These are phyloP conservation scores for Epiperipatus broadwayi DNA, from an alignment of 2,888 invertebrate genomes.

Conservation along the genomic window DNA sequence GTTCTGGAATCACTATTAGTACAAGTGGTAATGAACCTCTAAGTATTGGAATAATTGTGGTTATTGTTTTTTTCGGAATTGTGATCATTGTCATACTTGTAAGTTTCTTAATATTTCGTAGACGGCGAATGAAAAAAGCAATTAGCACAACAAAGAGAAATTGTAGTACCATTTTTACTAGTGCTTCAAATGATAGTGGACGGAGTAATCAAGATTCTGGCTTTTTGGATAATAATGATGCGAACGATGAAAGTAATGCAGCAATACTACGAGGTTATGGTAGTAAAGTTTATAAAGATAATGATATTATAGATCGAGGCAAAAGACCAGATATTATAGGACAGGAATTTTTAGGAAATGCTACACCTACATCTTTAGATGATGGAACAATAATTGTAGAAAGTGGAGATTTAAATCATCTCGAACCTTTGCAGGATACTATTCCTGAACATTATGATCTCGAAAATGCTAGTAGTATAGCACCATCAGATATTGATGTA, in stretches of 20 bases:
- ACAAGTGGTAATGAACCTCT: constrained; percentile 66
- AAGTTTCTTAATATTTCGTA: constrained; percentile 74
- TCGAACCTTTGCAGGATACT: too few species aligned
- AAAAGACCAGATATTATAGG: constrained; percentile 86
- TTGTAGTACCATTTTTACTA: constrained; percentile 45
- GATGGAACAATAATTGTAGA: constrained; percentile 25
- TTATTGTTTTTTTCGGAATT: constrained; percentile 80
- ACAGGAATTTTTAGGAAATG: constrained; percentile 60
- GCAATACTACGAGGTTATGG: constrained; percentile 60
- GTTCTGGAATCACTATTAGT: too few species aligned
- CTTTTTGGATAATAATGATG: constrained; percentile 19
- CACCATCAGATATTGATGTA: constrained; percentile 89
- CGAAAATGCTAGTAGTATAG: constrained; percentile 91
- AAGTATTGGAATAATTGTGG: constrained; percentile 75
- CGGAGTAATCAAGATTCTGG: constrained; percentile 22
- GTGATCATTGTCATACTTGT: constrained; percentile 68
- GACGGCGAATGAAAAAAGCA: constrained; percentile 65
- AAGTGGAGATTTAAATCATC: constrained; percentile 22
- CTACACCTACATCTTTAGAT: constrained; percentile 19
- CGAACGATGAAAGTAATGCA: too few species aligned
- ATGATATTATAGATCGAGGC: constrained; percentile 53
- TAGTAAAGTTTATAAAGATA: constrained; percentile 68
- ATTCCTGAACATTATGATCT: constrained; percentile 82
- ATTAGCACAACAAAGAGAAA: constrained; percentile 40
- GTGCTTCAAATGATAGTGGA: constrained; percentile 15